Conservation (phyloP, 37 sponge, comb jelly and placozoan genomes). For the Eunapius fragilis region DNA sequence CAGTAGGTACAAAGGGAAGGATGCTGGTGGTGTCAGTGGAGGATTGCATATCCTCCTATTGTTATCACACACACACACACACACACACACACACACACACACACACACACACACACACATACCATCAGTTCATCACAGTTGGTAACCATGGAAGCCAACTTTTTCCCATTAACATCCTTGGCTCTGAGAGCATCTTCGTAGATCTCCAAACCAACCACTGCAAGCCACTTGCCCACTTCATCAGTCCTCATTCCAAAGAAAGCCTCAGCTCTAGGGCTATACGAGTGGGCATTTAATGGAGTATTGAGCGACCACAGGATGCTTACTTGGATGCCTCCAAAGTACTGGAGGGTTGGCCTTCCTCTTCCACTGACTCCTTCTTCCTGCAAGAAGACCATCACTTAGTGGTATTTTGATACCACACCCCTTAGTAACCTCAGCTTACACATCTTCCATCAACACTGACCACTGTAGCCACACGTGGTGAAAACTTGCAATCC, state of each 20-base stretch:
- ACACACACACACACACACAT: constrained; percentile 5
- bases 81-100: no score
- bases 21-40: no score
- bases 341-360: not conserved
- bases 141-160: constrained; percentile 24
- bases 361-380: not conserved
- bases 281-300: not conserved
- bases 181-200: constrained; percentile 30
- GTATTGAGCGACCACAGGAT: not conserved
- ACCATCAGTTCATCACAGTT: constrained; percentile 31
- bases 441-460: no score
- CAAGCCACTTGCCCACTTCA: constrained; percentile 46
- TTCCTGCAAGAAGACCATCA: not conserved
- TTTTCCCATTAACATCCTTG: constrained; percentile 24
- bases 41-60: no score
- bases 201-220: constrained; percentile 43
- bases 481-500: no score
- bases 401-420: not conserved
- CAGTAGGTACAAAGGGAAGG: no score
- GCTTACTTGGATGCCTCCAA: not conserved
- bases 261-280: constrained; percentile 28
- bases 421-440: no score
- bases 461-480: no score
- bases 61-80: no score
- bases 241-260: constrained; percentile 26